Conservation (phyloP, 2,797 vertebrate genomes). For the Coracias cyanogaster region DNA sequence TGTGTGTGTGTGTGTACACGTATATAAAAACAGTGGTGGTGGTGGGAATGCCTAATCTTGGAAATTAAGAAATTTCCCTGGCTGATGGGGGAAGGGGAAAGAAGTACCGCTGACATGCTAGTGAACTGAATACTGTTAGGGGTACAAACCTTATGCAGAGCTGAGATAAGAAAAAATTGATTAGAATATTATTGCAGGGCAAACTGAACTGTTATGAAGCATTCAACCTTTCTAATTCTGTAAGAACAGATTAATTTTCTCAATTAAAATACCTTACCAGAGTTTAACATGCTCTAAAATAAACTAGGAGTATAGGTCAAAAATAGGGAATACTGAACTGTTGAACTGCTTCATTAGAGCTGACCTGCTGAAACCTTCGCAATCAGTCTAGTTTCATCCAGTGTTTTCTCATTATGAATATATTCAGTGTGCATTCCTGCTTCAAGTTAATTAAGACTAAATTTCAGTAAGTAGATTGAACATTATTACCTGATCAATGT, state of each 20-base stretch:
- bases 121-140: constrained; percentile 53
- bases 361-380: background rate
- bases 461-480: background rate
- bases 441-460: background rate
- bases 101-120: constrained; percentile 20
- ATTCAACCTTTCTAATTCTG: constrained; percentile 67
- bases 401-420: background rate
- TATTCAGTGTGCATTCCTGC: background rate
- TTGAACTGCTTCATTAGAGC: background rate
- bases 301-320: background rate
- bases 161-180: constrained; percentile 74
- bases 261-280: constrained; percentile 60
- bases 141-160: constrained; percentile 51
- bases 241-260: constrained; percentile 71
- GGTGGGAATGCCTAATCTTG: background rate
- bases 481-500: background rate
- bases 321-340: background rate
- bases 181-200: constrained; percentile 67
- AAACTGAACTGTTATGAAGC: constrained; percentile 53
- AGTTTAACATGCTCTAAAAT: constrained; percentile 52
- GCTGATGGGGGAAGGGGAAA: constrained; percentile 9
- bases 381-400: background rate
- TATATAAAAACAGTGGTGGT: background rate
- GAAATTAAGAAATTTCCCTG: constrained; percentile 30
- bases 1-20: background rate